These are phyloP conservation scores for Edolisoma coerulescens DNA, from an alignment of 2,113 vertebrate species.

Conservation along the genomic window DNA sequence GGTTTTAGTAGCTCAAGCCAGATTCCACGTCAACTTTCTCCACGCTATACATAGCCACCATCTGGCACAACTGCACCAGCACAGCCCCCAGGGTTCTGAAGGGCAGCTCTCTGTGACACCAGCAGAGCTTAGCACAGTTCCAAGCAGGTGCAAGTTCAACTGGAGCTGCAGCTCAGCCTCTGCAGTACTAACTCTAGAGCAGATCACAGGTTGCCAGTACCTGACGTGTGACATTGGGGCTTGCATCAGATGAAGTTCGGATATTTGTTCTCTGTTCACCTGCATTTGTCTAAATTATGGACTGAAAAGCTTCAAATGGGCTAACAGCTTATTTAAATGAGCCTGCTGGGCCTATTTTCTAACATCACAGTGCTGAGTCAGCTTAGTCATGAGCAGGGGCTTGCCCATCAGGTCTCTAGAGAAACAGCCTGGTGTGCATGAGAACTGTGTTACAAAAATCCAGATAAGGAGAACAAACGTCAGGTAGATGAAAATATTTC, in stretches of 20 bases:
- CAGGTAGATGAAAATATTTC: background rate
- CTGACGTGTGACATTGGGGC: background rate
- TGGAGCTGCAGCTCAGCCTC: background rate
- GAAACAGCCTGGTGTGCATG: background rate
- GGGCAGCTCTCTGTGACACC: background rate
- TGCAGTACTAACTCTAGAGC: background rate
- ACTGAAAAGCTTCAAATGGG: background rate
- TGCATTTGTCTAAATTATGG: background rate
- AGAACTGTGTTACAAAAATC: background rate
- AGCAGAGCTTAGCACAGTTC: background rate
- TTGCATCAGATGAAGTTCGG: background rate
- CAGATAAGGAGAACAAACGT: background rate
- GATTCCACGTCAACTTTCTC: constrained; percentile 15
- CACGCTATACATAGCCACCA: constrained; percentile 25
- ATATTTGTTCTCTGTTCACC: background rate
- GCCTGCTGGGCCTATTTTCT: background rate
- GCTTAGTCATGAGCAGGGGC: background rate
- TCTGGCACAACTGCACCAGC: background rate
- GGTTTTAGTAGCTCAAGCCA: constrained; percentile 11
- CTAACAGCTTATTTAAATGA: background rate
- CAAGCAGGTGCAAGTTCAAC: background rate
- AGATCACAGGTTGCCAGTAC: background rate
- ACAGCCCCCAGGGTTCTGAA: background rate
- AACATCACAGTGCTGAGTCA: background rate
- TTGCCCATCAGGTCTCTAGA: background rate